A percentile compares a stretch with the other conserved stretches of the same genome.
phyloP scores from a whole-genome alignment of 2,888 invertebrate species.

The Tachina fera region DNA sequence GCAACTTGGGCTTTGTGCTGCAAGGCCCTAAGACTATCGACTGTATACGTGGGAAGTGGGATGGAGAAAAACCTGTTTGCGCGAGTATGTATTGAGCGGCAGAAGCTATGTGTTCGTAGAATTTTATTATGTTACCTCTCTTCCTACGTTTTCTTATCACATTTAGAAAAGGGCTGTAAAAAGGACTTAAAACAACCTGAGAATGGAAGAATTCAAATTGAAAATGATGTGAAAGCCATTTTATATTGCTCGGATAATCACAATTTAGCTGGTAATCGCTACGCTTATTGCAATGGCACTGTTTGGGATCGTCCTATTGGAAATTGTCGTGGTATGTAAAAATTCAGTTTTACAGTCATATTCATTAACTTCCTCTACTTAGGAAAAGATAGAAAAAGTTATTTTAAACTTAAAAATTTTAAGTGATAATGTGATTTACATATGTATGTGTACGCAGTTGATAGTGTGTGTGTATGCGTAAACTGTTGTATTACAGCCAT shows the following conservation, averaged over 20 bases:
- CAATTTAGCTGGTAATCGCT: conserved; percentile 85
- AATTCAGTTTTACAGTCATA: background rate
- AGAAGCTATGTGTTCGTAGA: background rate
- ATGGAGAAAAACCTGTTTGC: conserved; percentile 87
- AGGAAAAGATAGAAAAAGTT: too few species aligned
- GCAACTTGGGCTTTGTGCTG: conserved; percentile 71
- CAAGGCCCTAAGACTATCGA: conserved; percentile 75
- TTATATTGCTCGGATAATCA: conserved; percentile 88
- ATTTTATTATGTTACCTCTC: background rate
- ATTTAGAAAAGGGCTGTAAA: conserved; percentile 85
- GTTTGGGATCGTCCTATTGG: conserved; percentile 89
- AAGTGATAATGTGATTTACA: too few species aligned
- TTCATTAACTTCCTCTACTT: background rate
- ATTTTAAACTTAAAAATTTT: too few species aligned
- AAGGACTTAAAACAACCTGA: conserved; percentile 80
- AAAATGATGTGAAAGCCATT: conserved; percentile 85
- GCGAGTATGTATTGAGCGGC: conserved; percentile 85
- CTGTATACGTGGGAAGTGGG: conserved; percentile 86
- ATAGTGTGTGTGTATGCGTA: too few species aligned
- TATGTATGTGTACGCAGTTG: too few species aligned
- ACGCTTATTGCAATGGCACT: conserved; percentile 88
- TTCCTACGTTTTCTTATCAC: background rate
- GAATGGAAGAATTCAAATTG: conserved; percentile 84
- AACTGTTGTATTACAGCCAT: too few species aligned
- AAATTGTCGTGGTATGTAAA: conserved; percentile 83